Evolutionary conservation across 2,113 vertebrate species (phyloP).

Genomic region (Polypterus senegalus): DNA sequence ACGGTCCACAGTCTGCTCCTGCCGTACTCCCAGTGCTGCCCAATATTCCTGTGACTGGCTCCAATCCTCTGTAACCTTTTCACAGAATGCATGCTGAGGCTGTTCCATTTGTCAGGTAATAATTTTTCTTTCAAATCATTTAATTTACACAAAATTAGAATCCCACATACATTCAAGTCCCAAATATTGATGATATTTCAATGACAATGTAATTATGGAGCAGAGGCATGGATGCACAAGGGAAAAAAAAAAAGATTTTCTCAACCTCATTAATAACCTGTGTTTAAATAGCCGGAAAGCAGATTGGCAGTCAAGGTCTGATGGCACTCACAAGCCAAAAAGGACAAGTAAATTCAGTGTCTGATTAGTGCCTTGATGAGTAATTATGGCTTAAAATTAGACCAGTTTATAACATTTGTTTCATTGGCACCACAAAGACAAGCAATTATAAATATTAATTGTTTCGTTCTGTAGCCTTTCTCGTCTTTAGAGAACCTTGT

Average conservation of each 20-base stretch:
- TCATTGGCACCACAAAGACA: neutral
- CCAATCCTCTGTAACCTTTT: no score
- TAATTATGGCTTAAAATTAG: neutral
- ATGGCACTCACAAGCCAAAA: neutral
- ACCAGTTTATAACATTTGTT: neutral
- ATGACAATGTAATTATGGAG: neutral
- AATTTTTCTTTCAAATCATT: no score
- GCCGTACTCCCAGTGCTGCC: no score
- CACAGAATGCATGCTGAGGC: no score
- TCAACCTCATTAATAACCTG: neutral
- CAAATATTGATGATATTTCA: neutral
- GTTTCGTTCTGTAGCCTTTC: neutral
- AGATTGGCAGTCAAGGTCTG: neutral
- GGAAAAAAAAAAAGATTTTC: neutral
- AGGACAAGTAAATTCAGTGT: neutral
- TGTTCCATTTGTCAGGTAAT: no score
- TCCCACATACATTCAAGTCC: slow-evolving; percentile 23
- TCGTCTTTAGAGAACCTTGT: no score
- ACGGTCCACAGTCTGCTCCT: no score
- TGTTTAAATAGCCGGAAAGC: neutral
- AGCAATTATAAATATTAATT: neutral
- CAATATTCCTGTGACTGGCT: no score
- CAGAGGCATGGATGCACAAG: neutral
- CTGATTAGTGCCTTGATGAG: neutral
- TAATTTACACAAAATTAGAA: no score